A percentile compares a stretch with the other conserved stretches of the same genome.
These are phyloP conservation scores for Planococcus citri DNA, from an alignment of 1,140 invertebrate species.

Conservation along the genomic window DNA sequence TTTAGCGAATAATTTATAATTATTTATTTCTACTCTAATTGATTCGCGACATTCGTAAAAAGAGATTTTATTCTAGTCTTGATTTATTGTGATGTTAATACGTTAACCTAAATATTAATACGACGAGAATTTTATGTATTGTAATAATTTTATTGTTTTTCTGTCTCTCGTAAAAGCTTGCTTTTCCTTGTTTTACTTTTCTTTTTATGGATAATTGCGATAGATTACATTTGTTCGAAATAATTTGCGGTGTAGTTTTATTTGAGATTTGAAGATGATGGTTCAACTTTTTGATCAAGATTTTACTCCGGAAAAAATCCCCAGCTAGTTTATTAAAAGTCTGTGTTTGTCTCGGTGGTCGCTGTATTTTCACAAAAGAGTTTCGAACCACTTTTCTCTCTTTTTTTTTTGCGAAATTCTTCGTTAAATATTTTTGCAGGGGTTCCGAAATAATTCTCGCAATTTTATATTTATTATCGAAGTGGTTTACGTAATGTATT, in stretches of 20 bases:
- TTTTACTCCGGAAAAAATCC: too few species aligned
- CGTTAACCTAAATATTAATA: neutral
- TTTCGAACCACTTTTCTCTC: too few species aligned
- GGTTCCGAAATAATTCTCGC: too few species aligned
- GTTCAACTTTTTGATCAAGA: too few species aligned
- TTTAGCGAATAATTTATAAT: neutral
- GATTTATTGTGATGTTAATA: conserved; percentile 17
- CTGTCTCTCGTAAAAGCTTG: conserved; percentile 1
- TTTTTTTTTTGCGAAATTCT: too few species aligned
- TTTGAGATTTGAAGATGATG: neutral
- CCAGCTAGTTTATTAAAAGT: too few species aligned
- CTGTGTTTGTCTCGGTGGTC: too few species aligned
- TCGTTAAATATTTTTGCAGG: too few species aligned
- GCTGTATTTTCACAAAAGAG: too few species aligned
- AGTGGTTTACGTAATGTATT: too few species aligned
- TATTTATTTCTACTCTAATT: neutral
- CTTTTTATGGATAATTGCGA: conserved; percentile 1
- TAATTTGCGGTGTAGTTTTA: neutral
- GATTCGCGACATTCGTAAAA: neutral
- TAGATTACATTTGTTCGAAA: neutral
- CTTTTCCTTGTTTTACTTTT: neutral
- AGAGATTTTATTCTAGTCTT: conserved; percentile 15
- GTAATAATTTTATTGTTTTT: neutral
- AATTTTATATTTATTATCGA: too few species aligned
- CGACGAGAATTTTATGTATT: neutral